These are phyloP conservation scores for Coenonympha arcania DNA, from an alignment of 2,888 invertebrate species.

Conservation along the genomic window DNA sequence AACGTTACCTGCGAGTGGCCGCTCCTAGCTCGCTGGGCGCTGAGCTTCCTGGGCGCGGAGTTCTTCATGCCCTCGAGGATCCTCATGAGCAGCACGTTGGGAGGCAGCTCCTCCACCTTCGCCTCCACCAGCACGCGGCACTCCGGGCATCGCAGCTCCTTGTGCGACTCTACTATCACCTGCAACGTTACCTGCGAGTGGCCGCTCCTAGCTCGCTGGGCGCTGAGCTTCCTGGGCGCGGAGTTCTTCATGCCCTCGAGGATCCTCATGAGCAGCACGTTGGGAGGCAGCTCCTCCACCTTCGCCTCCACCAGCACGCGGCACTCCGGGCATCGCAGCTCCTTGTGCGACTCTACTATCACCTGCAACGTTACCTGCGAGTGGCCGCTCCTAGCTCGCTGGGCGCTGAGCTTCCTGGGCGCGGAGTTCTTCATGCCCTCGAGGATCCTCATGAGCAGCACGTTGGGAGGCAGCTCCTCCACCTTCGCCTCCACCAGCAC, in stretches of 20 bases:
- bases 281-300: constrained; percentile 92
- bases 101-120: constrained; percentile 91
- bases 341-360: constrained; percentile 90
- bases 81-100: constrained; percentile 93
- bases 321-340: constrained; percentile 94
- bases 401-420: constrained; percentile 60
- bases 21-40: constrained; percentile 41
- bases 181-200: too few species aligned
- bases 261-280: constrained; percentile 93
- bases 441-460: constrained; percentile 91
- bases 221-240: constrained; percentile 65
- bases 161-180: constrained; percentile 89
- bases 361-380: too few species aligned
- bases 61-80: constrained; percentile 92
- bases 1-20: constrained; percentile 57
- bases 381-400: constrained; percentile 46
- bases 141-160: constrained; percentile 93
- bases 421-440: constrained; percentile 88
- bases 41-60: constrained; percentile 72
- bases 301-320: constrained; percentile 86
- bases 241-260: constrained; percentile 90
- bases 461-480: constrained; percentile 93
- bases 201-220: constrained; percentile 43
- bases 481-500: constrained; percentile 86
- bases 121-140: constrained; percentile 88